Conservation (phyloP, 2,113 vertebrate species). For the human region DNA sequence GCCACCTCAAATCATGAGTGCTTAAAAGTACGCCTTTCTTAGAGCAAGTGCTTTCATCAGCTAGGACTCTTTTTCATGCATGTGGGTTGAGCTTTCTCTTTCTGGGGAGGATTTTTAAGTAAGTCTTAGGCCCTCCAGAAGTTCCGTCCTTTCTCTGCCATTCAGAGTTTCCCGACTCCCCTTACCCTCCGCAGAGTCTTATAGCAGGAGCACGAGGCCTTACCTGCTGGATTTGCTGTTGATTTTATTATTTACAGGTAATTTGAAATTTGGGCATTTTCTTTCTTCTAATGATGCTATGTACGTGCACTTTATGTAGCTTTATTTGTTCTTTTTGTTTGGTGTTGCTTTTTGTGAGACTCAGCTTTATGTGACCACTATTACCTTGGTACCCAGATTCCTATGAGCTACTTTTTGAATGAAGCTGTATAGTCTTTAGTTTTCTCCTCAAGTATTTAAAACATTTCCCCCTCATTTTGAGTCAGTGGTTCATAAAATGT, state of each 20-base stretch:
- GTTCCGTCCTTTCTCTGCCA: neutral
- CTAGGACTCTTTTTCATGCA: neutral
- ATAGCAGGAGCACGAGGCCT: neutral
- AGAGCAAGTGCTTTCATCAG: neutral
- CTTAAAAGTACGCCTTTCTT: neutral
- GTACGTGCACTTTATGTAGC: neutral
- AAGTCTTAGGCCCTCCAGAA: neutral
- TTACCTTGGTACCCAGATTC: neutral
- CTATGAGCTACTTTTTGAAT: neutral
- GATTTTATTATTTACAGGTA: neutral
- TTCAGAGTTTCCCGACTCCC: neutral
- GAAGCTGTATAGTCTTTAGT: neutral
- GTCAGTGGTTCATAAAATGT: conserved; percentile 15
- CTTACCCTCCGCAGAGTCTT: neutral
- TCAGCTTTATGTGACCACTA: neutral
- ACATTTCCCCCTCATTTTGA: neutral
- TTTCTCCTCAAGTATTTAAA: neutral
- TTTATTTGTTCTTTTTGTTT: conserved; percentile 19
- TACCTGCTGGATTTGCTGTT: neutral
- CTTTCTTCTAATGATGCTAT: neutral
- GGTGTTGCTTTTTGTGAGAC: neutral
- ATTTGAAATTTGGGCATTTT: neutral
- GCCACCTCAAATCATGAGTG: neutral
- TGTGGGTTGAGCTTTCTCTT: neutral
- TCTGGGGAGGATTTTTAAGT: neutral